Evolutionary conservation across 2,888 invertebrate species (phyloP).

Genomic region (Macrophya alboannulata): DNA sequence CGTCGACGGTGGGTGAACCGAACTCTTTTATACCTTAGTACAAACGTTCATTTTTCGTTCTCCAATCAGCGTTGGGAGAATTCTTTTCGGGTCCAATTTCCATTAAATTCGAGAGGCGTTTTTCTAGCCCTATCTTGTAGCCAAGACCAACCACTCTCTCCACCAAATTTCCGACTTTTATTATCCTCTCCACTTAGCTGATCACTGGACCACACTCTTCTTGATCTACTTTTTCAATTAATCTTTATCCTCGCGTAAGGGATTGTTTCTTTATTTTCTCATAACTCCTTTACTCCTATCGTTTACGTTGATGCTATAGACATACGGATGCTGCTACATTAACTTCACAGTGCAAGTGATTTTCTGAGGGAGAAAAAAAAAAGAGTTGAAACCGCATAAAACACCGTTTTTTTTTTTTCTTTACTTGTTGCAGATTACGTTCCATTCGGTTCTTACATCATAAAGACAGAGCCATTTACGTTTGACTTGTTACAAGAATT

Average conservation of each 20-base stretch:
- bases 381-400: neutral
- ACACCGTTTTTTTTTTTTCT: neutral
- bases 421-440: constrained; percentile 70
- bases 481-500: constrained; percentile 64
- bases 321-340: neutral
- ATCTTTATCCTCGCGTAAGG: constrained; percentile 8
- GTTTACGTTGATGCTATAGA: neutral
- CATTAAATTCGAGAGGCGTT: neutral
- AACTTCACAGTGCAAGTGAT: neutral
- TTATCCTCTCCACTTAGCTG: constrained; percentile 34
- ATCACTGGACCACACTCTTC: constrained; percentile 22
- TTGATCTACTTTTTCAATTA: constrained; percentile 32
- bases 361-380: neutral
- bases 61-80: neutral
- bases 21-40: neutral
- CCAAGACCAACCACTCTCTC: neutral
- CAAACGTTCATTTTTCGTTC: constrained; percentile 28
- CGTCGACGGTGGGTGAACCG: constrained; percentile 70
- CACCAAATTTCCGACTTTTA: neutral
- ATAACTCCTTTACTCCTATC: neutral
- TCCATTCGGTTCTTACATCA: constrained; percentile 73
- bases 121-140: neutral
- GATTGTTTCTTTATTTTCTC: constrained; percentile 11
- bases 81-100: neutral
- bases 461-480: constrained; percentile 69